phyloP scores from a whole-genome alignment of 2,113 vertebrate species.

The Anarrhichthys ocellatus region DNA sequence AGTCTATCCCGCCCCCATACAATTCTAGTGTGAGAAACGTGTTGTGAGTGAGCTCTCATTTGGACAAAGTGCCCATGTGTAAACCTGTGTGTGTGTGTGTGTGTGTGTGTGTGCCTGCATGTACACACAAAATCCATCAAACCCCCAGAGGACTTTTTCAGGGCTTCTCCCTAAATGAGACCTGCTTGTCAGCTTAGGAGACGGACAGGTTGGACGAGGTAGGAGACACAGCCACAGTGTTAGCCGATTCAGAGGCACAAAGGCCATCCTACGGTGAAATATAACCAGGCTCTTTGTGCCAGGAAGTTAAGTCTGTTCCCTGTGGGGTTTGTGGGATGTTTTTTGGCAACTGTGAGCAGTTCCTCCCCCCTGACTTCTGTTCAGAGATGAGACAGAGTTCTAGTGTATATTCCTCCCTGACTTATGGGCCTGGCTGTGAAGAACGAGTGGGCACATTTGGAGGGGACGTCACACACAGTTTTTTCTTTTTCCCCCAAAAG shows the following conservation, averaged over 20 bases:
- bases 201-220: slow-evolving; percentile 67
- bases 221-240: slow-evolving; percentile 72
- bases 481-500: background rate
- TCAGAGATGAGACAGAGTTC: slow-evolving; percentile 67
- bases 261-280: slow-evolving; percentile 78
- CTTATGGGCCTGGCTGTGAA: slow-evolving; percentile 47
- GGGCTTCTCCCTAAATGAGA: slow-evolving; percentile 70
- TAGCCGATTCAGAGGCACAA: slow-evolving; percentile 66
- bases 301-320: slow-evolving; percentile 69
- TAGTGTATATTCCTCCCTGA: slow-evolving; percentile 61
- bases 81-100: slow-evolving; percentile 57
- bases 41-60: slow-evolving; percentile 74
- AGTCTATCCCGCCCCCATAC: slow-evolving; percentile 70
- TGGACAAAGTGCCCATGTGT: slow-evolving; percentile 62
- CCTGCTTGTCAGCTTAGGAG: slow-evolving; percentile 75
- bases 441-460: slow-evolving; percentile 39
- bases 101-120: slow-evolving; percentile 56
- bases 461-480: slow-evolving; percentile 33
- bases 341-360: slow-evolving; percentile 60
- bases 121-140: slow-evolving; percentile 59
- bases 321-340: slow-evolving; percentile 60
- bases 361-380: slow-evolving; percentile 51
- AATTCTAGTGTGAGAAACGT: slow-evolving; percentile 81
- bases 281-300: slow-evolving; percentile 78
- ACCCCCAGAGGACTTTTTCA: slow-evolving; percentile 47